Evolutionary conservation across 2,113 vertebrate genomes (phyloP).

Genomic region (Entomyzon cyanotis): DNA sequence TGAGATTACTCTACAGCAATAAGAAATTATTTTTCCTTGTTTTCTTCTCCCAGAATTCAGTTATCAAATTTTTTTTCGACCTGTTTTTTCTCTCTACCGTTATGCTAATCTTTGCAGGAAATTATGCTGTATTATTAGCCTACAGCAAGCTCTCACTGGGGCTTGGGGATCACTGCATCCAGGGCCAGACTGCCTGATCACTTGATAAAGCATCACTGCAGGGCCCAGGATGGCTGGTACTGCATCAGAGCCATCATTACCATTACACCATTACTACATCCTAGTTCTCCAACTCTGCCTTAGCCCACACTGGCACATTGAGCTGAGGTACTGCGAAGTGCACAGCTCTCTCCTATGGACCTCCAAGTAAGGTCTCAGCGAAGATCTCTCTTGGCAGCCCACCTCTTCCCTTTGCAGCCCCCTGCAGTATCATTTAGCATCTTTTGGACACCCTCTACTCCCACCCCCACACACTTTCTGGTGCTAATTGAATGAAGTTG

Average conservation of each 20-base stretch:
- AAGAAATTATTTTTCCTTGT: background rate
- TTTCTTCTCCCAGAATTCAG: background rate
- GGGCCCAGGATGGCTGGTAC: background rate
- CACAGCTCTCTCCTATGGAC: background rate
- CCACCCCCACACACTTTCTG: background rate
- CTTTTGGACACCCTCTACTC: background rate
- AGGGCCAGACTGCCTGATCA: background rate
- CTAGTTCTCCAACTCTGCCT: background rate
- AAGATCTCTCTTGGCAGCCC: background rate
- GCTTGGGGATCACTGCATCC: background rate
- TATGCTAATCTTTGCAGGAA: background rate
- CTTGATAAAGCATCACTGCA: background rate
- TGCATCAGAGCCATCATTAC: background rate
- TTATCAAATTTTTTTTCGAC: background rate
- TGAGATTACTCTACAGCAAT: background rate
- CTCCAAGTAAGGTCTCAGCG: background rate
- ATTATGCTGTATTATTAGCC: background rate
- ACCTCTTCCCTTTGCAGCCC: background rate
- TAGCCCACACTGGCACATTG: background rate
- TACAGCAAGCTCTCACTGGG: background rate
- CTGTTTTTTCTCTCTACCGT: background rate
- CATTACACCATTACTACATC: background rate
- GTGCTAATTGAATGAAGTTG: background rate
- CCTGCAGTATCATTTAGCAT: background rate
- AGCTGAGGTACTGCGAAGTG: background rate